Percentiles rank a stretch among this genome's conserved stretches.
Evolutionary conservation across 2,888 invertebrate species (phyloP).

Genomic region (Elysia crispata): DNA sequence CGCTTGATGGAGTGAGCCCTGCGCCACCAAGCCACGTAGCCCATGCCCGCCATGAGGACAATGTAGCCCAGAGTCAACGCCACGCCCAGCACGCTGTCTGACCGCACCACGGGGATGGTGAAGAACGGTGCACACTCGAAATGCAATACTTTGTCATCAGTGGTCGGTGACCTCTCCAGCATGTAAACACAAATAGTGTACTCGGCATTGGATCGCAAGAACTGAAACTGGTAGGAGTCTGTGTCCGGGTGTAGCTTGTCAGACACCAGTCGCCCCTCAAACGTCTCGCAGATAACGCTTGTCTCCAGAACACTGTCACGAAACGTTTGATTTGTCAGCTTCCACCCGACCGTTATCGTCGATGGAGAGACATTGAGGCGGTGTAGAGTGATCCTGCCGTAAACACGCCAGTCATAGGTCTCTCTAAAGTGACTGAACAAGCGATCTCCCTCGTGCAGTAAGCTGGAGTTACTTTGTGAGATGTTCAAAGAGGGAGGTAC

Average conservation of each 20-base stretch:
- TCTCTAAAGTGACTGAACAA: constrained; percentile 24
- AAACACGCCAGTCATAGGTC: constrained; percentile 3
- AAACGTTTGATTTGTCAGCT: constrained; percentile 29
- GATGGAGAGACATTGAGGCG: constrained; percentile 26
- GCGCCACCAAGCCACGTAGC: constrained; percentile 57
- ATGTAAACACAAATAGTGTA: constrained; percentile 47
- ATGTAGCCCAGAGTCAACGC: constrained; percentile 55
- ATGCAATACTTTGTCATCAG: constrained; percentile 52
- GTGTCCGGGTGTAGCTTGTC: constrained; percentile 23
- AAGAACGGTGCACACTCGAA: constrained; percentile 56
- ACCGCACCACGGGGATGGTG: constrained; percentile 56
- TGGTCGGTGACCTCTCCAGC: constrained; percentile 36
- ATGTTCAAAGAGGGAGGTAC: not conserved
- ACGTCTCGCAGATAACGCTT: constrained; percentile 32
- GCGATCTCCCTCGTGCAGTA: not conserved
- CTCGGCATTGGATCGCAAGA: constrained; percentile 41
- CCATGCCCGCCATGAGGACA: constrained; percentile 52
- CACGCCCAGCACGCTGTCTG: constrained; percentile 56
- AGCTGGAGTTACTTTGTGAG: not conserved
- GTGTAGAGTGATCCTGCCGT: constrained; percentile 35
- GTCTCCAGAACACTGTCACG: constrained; percentile 12
- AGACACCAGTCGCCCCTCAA: constrained; percentile 33
- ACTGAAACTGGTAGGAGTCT: constrained; percentile 36
- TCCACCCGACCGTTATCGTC: constrained; percentile 41
- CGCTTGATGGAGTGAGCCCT: constrained; percentile 10